Base-by-base conservation (phyloP, 2,888 invertebrate genomes). In the Lasioglossum morio region DNA sequence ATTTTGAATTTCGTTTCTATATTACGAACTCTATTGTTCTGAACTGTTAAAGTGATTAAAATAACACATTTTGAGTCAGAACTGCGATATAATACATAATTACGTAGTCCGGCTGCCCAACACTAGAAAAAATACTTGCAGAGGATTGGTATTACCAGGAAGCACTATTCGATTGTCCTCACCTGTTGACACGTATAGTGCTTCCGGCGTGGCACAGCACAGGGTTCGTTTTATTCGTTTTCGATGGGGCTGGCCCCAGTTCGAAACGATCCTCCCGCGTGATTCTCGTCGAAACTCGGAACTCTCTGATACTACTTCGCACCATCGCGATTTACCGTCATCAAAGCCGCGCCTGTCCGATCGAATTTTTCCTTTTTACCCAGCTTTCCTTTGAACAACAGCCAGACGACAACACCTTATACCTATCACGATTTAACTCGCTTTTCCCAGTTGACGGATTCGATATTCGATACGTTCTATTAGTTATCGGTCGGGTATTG, bases 121-220 rank as follows among this genome's bases (percentile, higher is more conserved):
- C 66, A 5, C 23, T 8, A 23, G 14, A 72, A 43, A 37, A 43
- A 43, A 40, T 34, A 43, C 27, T 75, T 30, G 40, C 27, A 30
- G 63, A 30, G 40, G 30, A 40, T 19, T 40, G 34, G 57, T 23
- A 57, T 74, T 57, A 57, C 53, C 7, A 57, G 30, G 19, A 12
- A 27, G 40, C 23, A 27, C 27, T 12, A 40, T 66, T 43, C 43
- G 46, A 63, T 76, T 66, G 76, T 63, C 34, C 30, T 46, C 76
- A 76, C 76, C 76, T 76, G 76, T 76, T 76, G 76, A 63, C 76
- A 76, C 76, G 76, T 14, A 46, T 23, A 12, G 43, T 43, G 27
- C n/a, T 63, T 60, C 19, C 40, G 37, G 60, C 43, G 12, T 19
- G 27, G 63, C 76, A 27, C 16, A 37, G 34, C 34, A 2, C 10